A percentile compares a stretch with the other conserved stretches of the same genome.
phyloP scores from a whole-genome alignment of 1,140 invertebrate species.

The Aphelinus certus region DNA sequence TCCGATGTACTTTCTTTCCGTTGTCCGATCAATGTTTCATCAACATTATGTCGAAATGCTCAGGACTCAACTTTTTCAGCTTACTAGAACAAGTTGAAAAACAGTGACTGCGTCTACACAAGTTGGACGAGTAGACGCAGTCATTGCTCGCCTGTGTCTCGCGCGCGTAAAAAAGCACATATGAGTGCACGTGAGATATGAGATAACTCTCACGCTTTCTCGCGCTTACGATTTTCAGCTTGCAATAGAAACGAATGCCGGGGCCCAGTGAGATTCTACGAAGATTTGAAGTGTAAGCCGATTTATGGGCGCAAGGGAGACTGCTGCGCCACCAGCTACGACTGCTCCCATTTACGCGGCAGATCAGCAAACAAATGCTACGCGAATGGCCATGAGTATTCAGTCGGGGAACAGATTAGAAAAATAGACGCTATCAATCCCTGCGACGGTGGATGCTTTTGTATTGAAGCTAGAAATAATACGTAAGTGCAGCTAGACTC shows the following conservation, averaged over 20 bases:
- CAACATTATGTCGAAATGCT: no score
- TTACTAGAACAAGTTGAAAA: no score
- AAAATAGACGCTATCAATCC: slow-evolving; percentile 39
- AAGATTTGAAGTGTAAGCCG: slow-evolving; percentile 38
- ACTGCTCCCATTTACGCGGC: slow-evolving; percentile 40
- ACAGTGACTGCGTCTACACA: no score
- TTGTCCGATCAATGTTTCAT: no score
- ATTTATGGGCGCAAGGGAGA: slow-evolving; percentile 38
- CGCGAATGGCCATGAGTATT: slow-evolving; percentile 43
- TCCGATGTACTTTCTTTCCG: no score
- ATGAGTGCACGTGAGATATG: no score
- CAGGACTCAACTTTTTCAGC: no score
- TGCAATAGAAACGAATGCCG: slow-evolving; percentile 44
- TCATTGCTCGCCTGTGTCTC: no score
- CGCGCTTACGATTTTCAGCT: not conserved
- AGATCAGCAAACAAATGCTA: slow-evolving; percentile 45
- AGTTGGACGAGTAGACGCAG: no score
- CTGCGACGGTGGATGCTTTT: slow-evolving; percentile 44
- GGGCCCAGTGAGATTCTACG: slow-evolving; percentile 44
- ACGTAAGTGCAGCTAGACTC: slow-evolving; percentile 30
- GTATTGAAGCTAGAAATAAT: not conserved
- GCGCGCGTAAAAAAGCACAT: no score
- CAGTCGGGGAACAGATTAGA: slow-evolving; percentile 40
- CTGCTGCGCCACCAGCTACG: slow-evolving; percentile 46
- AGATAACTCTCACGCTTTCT: no score